Evolutionary conservation across 2,113 vertebrate genomes (phyloP).

Genomic region (Carassius auratus): DNA sequence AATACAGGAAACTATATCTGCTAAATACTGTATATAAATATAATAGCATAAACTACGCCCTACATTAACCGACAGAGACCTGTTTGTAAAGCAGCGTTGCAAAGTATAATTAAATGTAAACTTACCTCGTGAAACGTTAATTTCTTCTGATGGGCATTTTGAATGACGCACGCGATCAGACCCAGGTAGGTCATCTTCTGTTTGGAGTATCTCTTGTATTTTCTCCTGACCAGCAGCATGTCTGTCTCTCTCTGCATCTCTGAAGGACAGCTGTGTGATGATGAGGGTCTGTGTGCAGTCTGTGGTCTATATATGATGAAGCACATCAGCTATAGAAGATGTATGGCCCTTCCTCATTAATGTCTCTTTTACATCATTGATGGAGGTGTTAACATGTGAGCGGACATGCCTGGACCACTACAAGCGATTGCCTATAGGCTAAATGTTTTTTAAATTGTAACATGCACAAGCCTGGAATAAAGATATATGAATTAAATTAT

Average conservation of each 20-base stretch:
- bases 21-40: no score
- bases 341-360: neutral
- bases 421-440: no score
- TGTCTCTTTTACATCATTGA: no score
- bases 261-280: neutral
- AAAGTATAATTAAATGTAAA: no score
- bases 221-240: conserved; percentile 54
- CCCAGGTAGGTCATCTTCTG: conserved; percentile 77
- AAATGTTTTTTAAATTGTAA: no score
- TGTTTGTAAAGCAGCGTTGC: no score
- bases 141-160: conserved; percentile 66
- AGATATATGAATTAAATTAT: no score
- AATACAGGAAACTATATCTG: neutral
- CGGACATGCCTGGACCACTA: no score
- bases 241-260: neutral
- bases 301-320: conserved; percentile 6
- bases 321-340: neutral
- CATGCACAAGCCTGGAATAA: no score
- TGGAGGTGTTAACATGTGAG: no score
- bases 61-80: no score
- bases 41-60: no score
- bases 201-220: conserved; percentile 75
- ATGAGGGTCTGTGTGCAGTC: neutral
- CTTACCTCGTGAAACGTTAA: neutral
- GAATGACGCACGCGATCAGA: conserved; percentile 77